Evolutionary conservation across 2,113 vertebrate genomes (phyloP).

Genomic region (Lota lota): DNA sequence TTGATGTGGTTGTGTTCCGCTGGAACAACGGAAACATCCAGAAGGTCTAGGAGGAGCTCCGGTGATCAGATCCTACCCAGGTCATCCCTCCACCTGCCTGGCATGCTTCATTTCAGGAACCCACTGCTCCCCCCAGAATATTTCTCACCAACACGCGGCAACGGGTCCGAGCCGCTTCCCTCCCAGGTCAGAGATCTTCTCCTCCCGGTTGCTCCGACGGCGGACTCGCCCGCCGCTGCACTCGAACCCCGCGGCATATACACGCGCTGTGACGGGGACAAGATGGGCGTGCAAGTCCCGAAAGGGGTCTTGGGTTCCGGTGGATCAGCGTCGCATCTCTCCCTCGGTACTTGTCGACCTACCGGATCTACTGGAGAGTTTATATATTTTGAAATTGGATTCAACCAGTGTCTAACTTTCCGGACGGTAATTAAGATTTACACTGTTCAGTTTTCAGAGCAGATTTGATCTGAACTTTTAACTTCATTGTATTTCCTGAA

Average conservation of each 20-base stretch:
- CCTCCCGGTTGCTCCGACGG: conserved; percentile 19
- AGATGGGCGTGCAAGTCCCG: conserved; percentile 59
- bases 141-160: conserved; percentile 41
- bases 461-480: neutral
- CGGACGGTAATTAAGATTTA: conserved; percentile 44
- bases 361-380: conserved; percentile 28
- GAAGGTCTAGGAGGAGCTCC: too few species aligned
- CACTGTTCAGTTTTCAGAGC: neutral
- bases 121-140: conserved; percentile 50
- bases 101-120: conserved; percentile 43
- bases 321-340: conserved; percentile 6
- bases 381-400: conserved; percentile 53
- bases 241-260: conserved; percentile 18
- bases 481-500: neutral
- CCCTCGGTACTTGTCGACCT: conserved; percentile 56
- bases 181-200: conserved; percentile 39
- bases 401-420: conserved; percentile 56
- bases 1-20: too few species aligned
- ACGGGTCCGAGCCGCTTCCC: conserved; percentile 39
- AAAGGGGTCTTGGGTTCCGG: conserved; percentile 31
- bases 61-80: conserved; percentile 1
- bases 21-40: neutral
- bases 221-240: neutral
- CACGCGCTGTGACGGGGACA: conserved; percentile 39
- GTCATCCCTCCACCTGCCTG: conserved; percentile 54